Base-by-base conservation (phyloP, 2,888 invertebrate genomes). In the Tetramorium bicarinatum region DNA sequence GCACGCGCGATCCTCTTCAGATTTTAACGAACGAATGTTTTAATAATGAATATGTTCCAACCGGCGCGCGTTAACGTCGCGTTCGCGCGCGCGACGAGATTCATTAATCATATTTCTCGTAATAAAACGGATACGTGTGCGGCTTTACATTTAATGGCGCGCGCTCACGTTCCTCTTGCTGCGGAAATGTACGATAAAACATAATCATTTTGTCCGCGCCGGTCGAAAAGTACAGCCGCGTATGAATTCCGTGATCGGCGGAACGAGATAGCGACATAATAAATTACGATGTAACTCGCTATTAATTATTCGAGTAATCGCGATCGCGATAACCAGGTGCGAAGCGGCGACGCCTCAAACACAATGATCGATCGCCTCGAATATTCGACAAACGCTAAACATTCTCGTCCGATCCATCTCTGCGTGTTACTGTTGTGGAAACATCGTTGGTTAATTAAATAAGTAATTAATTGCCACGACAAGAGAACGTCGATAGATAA, bases 331-430 rank as follows among this genome's bases (percentile, higher is more conserved):
- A 80, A 80, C 74, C 79, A 61, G 74, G 59, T 72, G 79, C 47
- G 79, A 80, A 80, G 21, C 59, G 79, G 29, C 56, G 34, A 47
- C 21, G 56, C 59, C 34, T 80, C 79, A 80, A 80, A 72, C 34
- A 61, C 74, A 54, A 77, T 77, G 79, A 79, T 79, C 79, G 79
- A 79, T 79, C 59, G 47, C 74, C 34, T 59, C 47, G 79, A 47
- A 80, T 80, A 80, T 80, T 80, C 79, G 74, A 80, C 74, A 80
- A 80, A 80, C 75, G 79, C 18, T 80, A 59, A 80, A 80, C 79
- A 74, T 74, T 38, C 59, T 25, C 75, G 34, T 21, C 4, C 79
- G 56, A 71, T 79, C 79, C 59, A 59, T 80, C 79, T 72, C 59
- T 25, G 18, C 47, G 18, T 47, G 74, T 59, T 59, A 21, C 54